Evolutionary conservation across 2,113 vertebrate genomes (phyloP).

Genomic region (Paradoxurus hermaphroditus): DNA sequence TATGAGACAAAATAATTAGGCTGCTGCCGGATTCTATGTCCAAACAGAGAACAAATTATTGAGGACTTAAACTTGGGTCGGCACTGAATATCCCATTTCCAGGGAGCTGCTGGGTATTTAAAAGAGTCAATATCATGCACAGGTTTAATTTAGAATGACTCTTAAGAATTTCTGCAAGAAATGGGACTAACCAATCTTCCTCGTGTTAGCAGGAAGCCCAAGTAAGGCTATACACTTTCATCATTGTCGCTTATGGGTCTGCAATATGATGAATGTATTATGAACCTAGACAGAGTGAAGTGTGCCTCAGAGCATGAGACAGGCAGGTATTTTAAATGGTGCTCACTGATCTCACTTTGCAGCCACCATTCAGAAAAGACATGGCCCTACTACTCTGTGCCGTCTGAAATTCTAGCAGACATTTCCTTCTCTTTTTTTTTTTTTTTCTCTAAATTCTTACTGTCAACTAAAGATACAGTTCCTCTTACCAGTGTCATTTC

Average conservation of each 20-base stretch:
- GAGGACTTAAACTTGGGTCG: not conserved
- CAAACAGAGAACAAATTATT: not conserved
- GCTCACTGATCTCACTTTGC: not conserved
- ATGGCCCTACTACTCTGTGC: too few relatives aligned
- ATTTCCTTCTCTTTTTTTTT: not conserved
- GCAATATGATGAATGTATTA: not conserved
- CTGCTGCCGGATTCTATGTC: not conserved
- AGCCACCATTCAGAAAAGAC: not conserved
- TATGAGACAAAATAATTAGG: not conserved
- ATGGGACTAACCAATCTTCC: not conserved
- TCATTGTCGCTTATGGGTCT: not conserved
- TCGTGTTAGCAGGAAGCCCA: not conserved
- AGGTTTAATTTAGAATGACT: not conserved
- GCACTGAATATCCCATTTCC: not conserved
- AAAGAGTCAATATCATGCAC: not conserved
- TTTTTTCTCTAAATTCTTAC: not conserved
- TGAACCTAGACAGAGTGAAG: not conserved
- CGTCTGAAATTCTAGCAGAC: not conserved
- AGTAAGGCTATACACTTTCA: not conserved
- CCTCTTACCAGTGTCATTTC: not conserved
- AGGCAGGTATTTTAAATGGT: not conserved
- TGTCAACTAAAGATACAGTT: not conserved
- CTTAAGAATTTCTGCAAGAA: not conserved
- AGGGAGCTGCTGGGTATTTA: not conserved
- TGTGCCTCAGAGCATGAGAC: not conserved